A percentile compares a stretch with the other conserved stretches of the same genome.
phyloP scores from a whole-genome alignment of 2,113 vertebrate genomes.

The Cyphomyrus plagiostoma region DNA sequence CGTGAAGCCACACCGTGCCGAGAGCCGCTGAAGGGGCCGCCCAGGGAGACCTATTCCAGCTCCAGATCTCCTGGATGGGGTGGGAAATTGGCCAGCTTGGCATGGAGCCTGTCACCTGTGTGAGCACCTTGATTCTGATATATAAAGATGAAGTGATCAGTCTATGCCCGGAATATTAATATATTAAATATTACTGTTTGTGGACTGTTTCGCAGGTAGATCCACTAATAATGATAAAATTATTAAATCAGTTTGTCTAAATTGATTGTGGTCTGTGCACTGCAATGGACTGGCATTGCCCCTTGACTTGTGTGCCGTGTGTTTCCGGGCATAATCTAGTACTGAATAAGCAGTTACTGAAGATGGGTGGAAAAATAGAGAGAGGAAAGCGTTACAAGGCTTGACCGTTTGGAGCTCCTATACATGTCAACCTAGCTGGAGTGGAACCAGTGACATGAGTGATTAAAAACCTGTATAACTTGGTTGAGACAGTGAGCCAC shows the following conservation, averaged over 20 bases:
- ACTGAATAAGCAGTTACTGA: neutral
- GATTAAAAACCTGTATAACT: neutral
- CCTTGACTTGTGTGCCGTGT: neutral
- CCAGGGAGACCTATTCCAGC: neutral
- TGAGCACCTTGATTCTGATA: neutral
- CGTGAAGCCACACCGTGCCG: neutral
- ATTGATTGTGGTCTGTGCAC: neutral
- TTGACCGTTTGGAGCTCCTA: neutral
- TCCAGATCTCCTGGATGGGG: neutral
- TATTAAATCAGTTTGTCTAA: neutral
- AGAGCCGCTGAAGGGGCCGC: neutral
- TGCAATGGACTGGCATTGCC: neutral
- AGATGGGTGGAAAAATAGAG: neutral
- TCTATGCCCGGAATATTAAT: neutral
- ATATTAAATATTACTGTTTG: neutral
- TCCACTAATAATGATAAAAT: neutral
- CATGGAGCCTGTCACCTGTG: neutral
- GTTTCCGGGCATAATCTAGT: neutral
- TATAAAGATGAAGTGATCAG: neutral
- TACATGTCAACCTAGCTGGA: neutral
- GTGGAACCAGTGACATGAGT: neutral
- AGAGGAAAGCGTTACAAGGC: neutral
- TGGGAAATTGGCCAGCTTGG: neutral
- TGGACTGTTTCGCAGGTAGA: neutral
- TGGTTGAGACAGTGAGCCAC: neutral